Evolutionary conservation across 2,888 invertebrate genomes (phyloP).

Genomic region (Agapetus fuscipes): DNA sequence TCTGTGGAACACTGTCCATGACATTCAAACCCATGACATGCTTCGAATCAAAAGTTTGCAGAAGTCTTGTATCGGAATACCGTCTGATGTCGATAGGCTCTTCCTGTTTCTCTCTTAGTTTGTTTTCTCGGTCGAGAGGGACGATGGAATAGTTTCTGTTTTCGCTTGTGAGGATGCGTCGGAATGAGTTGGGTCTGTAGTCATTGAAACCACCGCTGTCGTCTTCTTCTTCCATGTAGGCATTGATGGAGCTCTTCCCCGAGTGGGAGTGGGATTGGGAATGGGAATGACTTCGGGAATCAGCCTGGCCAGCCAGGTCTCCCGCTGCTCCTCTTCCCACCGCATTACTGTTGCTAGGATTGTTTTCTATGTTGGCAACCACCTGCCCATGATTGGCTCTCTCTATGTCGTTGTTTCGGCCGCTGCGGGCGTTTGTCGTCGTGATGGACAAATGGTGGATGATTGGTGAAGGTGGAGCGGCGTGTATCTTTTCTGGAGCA

Average conservation of each 20-base stretch:
- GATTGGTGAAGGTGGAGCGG: slow-evolving; percentile 55
- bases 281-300: slow-evolving; percentile 22
- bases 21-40: slow-evolving; percentile 13
- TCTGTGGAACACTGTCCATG: slow-evolving; percentile 29
- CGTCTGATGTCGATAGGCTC: slow-evolving; percentile 27
- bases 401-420: slow-evolving; percentile 18
- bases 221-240: slow-evolving; percentile 37
- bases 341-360: slow-evolving; percentile 27
- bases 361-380: slow-evolving; percentile 56
- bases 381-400: slow-evolving; percentile 34
- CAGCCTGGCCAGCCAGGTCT: slow-evolving; percentile 6
- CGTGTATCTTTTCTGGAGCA: slow-evolving; percentile 70
- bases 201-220: slow-evolving; percentile 45
- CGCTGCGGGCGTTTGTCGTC: slow-evolving; percentile 24
- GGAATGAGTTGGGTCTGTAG: slow-evolving; percentile 36
- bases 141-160: slow-evolving; percentile 19
- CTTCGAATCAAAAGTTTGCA: slow-evolving; percentile 24
- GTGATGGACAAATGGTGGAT: slow-evolving; percentile 25
- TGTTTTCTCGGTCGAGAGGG: slow-evolving; percentile 18
- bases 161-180: slow-evolving; percentile 25
- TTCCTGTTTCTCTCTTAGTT: slow-evolving; percentile 10
- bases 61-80: slow-evolving; percentile 34
- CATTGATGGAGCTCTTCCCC: slow-evolving; percentile 25
- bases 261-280: slow-evolving; percentile 14
- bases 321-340: slow-evolving; percentile 5